Percentiles rank a stretch among this genome's conserved stretches.
These are phyloP conservation scores for Rosalia funebris DNA, from an alignment of 2,888 invertebrate genomes.

Conservation along the genomic window DNA sequence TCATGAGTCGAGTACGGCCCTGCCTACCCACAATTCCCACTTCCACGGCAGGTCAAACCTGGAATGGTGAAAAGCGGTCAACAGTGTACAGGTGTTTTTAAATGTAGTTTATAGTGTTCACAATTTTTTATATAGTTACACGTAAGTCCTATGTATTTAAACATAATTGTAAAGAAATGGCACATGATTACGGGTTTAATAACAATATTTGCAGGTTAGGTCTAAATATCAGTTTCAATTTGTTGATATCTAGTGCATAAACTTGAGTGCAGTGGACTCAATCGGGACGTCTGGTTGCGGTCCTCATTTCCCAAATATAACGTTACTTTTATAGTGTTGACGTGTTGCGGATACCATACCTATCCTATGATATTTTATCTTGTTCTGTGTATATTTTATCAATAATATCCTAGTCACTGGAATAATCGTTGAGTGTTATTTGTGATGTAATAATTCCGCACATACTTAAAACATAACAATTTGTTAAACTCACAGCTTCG, in stretches of 20 bases:
- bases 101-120: slow-evolving; percentile 57
- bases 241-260: slow-evolving; percentile 62
- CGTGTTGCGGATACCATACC: slow-evolving; percentile 43
- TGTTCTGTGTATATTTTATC: slow-evolving; percentile 27
- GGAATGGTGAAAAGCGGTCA: slow-evolving; percentile 66
- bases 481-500: slow-evolving; percentile 32
- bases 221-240: slow-evolving; percentile 47
- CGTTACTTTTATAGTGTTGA: slow-evolving; percentile 57
- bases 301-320: slow-evolving; percentile 59
- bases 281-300: slow-evolving; percentile 52
- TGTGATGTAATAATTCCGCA: slow-evolving; percentile 58
- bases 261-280: slow-evolving; percentile 59
- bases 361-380: slow-evolving; percentile 11
- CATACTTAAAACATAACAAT: slow-evolving; percentile 33
- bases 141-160: slow-evolving; percentile 41
- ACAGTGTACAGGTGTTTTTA: slow-evolving; percentile 64
- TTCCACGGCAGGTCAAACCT: slow-evolving; percentile 64
- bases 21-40: slow-evolving; percentile 59
- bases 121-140: slow-evolving; percentile 33
- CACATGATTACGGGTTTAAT: slow-evolving; percentile 7
- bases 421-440: slow-evolving; percentile 31
- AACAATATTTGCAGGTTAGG: slow-evolving; percentile 47
- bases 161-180: slow-evolving; percentile 35
- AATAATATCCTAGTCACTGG: slow-evolving; percentile 22
- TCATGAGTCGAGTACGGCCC: slow-evolving; percentile 47